Evolutionary conservation across 2,888 invertebrate species (phyloP), one percentile per base, ranked within the genome.

Genomic region (Drosophila stalkeri): DNA sequence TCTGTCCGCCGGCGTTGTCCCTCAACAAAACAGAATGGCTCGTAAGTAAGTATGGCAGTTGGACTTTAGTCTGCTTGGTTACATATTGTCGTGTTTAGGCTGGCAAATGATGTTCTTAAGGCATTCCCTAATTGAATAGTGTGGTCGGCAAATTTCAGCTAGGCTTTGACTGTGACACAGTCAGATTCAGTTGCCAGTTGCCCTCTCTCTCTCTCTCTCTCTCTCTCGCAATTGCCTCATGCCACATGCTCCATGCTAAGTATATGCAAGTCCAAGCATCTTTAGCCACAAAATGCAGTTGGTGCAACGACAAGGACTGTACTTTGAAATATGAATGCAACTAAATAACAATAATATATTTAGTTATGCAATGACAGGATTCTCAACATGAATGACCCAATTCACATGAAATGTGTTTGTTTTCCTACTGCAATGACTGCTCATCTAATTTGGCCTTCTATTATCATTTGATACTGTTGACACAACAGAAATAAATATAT

Each of bases 11-110:
- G 67, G 51, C 67, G 49, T 8, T 27, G 55, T 35, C 49, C n/a
- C 41, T 33, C 39, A 39, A 41, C 56, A 43, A 41, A 56, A n/a
- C 33, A 35, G 57, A 57, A 78, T 65, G 78, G 62, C 20, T 31
- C n/a, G 11, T 11, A 12, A 7, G 33, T n/a, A 27, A 23, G n/a
- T 35, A 23, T 8, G 14, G 20, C 63, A 60, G 64, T 37, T 68
- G 75, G 65, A 59, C 37, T 72, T 82, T 75, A 75, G 55, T 60
- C 37, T 55, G 43, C 5, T 18, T n/a, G 39, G 43, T 11, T 18
- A 23, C 23, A 23, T 23, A 46, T 23, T 46, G 80, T 66, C 64
- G 61, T 73, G 66, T 51, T 74, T 74, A 33, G 64, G 61, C 68
- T 76, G 74, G 70, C 55, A 66, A 75, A 64, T 64, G 37, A 57